A percentile compares a stretch with the other conserved stretches of the same genome.
These are phyloP conservation scores for Lagria hirta DNA, from an alignment of 2,888 invertebrate species.

Conservation along the genomic window DNA sequence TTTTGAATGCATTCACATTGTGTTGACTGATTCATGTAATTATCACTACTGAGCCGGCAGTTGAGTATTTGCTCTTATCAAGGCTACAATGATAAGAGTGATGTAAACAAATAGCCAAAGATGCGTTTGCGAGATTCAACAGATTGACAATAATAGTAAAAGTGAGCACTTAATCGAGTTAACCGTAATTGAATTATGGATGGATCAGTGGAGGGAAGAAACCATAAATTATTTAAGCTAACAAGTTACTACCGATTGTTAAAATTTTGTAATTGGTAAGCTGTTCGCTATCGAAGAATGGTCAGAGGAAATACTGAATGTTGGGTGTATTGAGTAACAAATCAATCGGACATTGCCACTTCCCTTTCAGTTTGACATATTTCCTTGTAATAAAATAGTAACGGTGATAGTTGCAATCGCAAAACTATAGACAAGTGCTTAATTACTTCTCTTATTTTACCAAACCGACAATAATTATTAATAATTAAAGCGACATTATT, in stretches of 20 bases:
- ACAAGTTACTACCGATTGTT: too few relatives aligned
- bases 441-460: too few relatives aligned
- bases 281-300: constrained; percentile 1
- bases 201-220: constrained; percentile 5
- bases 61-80: constrained; percentile 18
- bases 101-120: constrained; percentile 10
- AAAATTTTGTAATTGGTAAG: too few relatives aligned
- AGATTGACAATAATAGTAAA: constrained; percentile 4
- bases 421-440: too few relatives aligned
- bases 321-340: constrained; percentile 9
- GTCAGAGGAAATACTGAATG: constrained; percentile 12
- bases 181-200: constrained; percentile 16
- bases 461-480: too few relatives aligned
- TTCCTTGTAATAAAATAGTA: constrained; percentile 11
- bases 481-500: too few relatives aligned
- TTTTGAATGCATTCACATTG: too few relatives aligned
- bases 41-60: constrained; percentile 19
- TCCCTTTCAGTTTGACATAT: constrained; percentile 16
- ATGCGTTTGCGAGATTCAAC: too few relatives aligned
- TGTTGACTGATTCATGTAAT: constrained; percentile 11
- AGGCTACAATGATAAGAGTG: constrained; percentile 13
- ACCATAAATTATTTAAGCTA: too few relatives aligned
- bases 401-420: constrained; percentile 9
- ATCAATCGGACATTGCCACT: constrained; percentile 25
- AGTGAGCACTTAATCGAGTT: constrained; percentile 12